Evolutionary conservation across 2,888 invertebrate species (phyloP).

Genomic region (Drosophila phalerata): DNA sequence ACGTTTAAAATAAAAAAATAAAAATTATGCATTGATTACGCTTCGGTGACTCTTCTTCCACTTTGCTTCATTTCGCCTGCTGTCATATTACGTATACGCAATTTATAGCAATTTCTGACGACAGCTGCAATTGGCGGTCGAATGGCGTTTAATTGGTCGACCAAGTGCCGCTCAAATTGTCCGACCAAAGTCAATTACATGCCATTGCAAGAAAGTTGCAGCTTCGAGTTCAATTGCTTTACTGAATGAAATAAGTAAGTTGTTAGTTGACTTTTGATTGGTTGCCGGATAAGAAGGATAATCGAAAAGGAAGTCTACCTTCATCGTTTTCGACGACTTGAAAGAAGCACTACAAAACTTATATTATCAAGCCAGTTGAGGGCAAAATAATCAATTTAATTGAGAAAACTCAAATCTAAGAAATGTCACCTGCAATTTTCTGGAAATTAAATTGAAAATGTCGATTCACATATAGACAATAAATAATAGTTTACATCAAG

Average conservation of each 20-base stretch:
- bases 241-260: constrained; percentile 24
- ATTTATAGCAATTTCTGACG: constrained; percentile 57
- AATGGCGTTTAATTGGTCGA: constrained; percentile 69
- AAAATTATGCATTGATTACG: constrained; percentile 80
- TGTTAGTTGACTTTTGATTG: constrained; percentile 39
- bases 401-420: not conserved
- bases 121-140: constrained; percentile 64
- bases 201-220: constrained; percentile 42
- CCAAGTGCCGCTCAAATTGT: constrained; percentile 64
- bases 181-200: constrained; percentile 69
- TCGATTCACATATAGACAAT: not conserved
- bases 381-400: constrained; percentile 1
- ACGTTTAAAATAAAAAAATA: constrained; percentile 32
- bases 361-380: not conserved
- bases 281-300: not conserved
- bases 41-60: constrained; percentile 22
- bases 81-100: constrained; percentile 63
- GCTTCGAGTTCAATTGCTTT: constrained; percentile 30
- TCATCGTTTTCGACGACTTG: not conserved
- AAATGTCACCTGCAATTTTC: constrained; percentile 4
- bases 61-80: constrained; percentile 12
- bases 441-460: not conserved
- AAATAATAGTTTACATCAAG: no score
- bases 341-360: not conserved
- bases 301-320: constrained; percentile 3